Evolutionary conservation across 2,113 vertebrate genomes (phyloP).

Genomic region (Odontesthes bonariensis): DNA sequence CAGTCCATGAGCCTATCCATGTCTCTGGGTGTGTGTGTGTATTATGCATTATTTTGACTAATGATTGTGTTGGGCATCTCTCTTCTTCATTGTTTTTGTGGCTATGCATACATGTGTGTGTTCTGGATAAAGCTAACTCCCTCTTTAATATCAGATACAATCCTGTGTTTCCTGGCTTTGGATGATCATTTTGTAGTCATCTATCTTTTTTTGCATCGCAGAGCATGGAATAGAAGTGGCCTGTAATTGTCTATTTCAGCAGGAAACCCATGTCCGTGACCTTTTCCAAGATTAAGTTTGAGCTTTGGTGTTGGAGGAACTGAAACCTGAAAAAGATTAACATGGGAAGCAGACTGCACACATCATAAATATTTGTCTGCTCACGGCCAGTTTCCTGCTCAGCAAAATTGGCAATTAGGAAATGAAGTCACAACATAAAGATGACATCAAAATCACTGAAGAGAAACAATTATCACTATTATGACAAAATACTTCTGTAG

Average conservation of each 20-base stretch:
- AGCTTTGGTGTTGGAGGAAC: constrained; percentile 3
- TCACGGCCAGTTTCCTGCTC: background rate
- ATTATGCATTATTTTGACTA: background rate
- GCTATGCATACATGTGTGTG: background rate
- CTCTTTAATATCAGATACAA: background rate
- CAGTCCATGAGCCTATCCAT: background rate
- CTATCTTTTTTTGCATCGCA: background rate
- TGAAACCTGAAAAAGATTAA: background rate
- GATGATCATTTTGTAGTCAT: background rate
- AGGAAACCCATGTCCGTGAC: constrained; percentile 29
- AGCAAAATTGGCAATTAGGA: background rate
- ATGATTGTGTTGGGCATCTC: too few relatives aligned
- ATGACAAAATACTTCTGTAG: background rate
- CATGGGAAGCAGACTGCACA: background rate
- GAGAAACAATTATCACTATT: background rate
- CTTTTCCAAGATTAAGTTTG: constrained; percentile 48
- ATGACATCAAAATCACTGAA: background rate
- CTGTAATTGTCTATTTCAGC: constrained; percentile 21
- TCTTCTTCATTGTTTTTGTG: too few relatives aligned
- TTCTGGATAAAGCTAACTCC: too few relatives aligned
- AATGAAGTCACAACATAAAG: background rate
- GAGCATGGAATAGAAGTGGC: background rate
- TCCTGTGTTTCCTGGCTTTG: background rate
- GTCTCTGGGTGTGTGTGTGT: background rate
- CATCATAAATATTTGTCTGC: background rate